Base-by-base conservation (phyloP, 2,113 vertebrate species). In the Syngnathus scovelli region DNA sequence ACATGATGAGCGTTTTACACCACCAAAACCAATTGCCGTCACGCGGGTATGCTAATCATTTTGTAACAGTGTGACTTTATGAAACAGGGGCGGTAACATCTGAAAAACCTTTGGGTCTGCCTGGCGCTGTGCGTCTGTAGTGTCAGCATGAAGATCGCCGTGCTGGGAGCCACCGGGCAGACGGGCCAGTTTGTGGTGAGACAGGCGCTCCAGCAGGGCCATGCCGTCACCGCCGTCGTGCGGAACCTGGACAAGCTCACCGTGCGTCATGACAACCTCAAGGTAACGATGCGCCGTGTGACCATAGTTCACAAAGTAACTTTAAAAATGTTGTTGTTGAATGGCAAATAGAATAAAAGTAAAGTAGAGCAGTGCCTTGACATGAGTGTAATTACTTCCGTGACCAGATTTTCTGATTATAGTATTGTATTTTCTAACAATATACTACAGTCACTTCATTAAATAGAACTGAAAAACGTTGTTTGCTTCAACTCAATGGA, bases 121-220 rank as follows among this genome's bases (percentile, higher is more conserved):
- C 18, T 10, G 59, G 37, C 7, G 7, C 21, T 58, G 41, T n/a
- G 16, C 62, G 39, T n/a, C 11, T 55, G 66, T 67, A 69, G 43
- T 51, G 51, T 67, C 18, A 81, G 67, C 68, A 93, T 93, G 92
- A 93, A 84, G 85, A 83, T 93, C 11, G 75, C 85, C 0, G 75
- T 93, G 61, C 82, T 93, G 71, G 92, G 92, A 67, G 92, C 91
- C 66, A 92, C 90, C 3, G 92, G 92, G 18, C 91, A 91, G 78
- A 92, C 92, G 0, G 92, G 92, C 1, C 90, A 86, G 75, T 72
- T 79, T 54, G 70, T 93, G 71, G 74, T 93, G 39, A 81, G 55
- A 39, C 92, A 93, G 83, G 92, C 92, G 0, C 81, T 93, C 59
- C 77, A 89, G 66, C 87, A 92, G 51, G 92, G 91, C 10, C 92